Conservation (phyloP, 2,888 invertebrate species). For the Micropterix aruncella region DNA sequence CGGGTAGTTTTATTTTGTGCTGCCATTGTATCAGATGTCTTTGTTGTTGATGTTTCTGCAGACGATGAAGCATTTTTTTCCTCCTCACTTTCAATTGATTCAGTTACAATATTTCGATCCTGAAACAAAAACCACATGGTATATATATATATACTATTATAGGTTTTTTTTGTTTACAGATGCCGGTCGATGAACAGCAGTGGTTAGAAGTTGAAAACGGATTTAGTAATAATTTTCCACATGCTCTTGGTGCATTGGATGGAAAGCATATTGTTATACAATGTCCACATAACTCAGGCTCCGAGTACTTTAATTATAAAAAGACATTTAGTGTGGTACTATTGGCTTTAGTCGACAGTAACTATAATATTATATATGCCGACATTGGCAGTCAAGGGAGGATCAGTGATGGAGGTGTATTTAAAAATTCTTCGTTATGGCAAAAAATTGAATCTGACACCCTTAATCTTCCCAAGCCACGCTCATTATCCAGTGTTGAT, state of each 20-base stretch:
- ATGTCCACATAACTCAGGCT: too few relatives aligned
- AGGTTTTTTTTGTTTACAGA: background rate
- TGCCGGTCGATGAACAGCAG: too few relatives aligned
- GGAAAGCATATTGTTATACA: too few relatives aligned
- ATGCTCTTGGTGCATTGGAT: too few relatives aligned
- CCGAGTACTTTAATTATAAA: slow-evolving; percentile 17
- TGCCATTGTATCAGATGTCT: background rate
- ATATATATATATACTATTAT: too few relatives aligned
- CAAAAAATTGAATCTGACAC: background rate
- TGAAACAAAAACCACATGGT: background rate
- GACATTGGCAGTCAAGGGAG: slow-evolving; percentile 15
- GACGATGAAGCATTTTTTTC: background rate
- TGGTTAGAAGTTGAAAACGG: too few relatives aligned
- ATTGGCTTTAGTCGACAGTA: too few relatives aligned
- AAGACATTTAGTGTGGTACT: too few relatives aligned
- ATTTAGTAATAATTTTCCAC: too few relatives aligned
- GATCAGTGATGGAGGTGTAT: slow-evolving; percentile 11
- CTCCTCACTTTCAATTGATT: background rate
- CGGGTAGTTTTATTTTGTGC: background rate
- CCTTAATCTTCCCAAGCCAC: background rate
- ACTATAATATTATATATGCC: slow-evolving; percentile 15
- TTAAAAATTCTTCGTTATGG: slow-evolving; percentile 3
- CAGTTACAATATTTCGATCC: background rate
- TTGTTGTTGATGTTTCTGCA: background rate
- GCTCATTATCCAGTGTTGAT: slow-evolving; percentile 1